Conservation (phyloP, 2,888 invertebrate species). For the Helicoverpa assulta region DNA sequence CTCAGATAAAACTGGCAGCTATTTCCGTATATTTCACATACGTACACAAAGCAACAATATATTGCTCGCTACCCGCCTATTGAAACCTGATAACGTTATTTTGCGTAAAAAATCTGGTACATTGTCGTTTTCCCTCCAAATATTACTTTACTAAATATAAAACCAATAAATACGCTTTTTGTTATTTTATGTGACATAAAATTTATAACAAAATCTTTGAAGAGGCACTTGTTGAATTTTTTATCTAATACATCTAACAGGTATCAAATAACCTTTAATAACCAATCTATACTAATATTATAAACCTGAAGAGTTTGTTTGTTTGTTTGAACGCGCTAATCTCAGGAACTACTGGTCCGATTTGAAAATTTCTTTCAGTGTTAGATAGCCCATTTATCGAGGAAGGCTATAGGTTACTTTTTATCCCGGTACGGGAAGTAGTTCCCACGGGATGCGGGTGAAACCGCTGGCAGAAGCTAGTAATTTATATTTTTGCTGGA, state of each 20-base stretch:
- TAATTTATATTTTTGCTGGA: no score
- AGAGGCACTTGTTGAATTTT: not conserved
- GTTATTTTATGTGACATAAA: not conserved
- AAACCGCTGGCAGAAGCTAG: no score
- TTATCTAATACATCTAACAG: not conserved
- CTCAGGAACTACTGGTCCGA: no score
- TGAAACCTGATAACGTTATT: constrained; percentile 33
- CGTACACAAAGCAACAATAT: constrained; percentile 12
- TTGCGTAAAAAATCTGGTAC: constrained; percentile 14
- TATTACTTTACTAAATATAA: constrained; percentile 5
- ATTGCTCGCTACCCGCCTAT: constrained; percentile 1
- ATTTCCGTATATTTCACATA: constrained; percentile 15
- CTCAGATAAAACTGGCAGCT: constrained; percentile 14
- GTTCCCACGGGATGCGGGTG: no score
- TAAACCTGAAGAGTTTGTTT: no score
- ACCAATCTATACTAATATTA: no score
- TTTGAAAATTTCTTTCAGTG: no score
- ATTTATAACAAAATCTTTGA: not conserved
- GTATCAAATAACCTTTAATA: not conserved
- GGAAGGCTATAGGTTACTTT: no score
- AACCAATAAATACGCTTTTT: not conserved
- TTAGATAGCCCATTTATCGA: no score
- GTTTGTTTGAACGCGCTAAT: no score
- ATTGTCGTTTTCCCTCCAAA: not conserved
- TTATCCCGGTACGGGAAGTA: no score